A percentile compares a stretch with the other conserved stretches of the same genome.
phyloP scores from a whole-genome alignment of 2,888 invertebrate species.

The Camptogramma bilineatum region DNA sequence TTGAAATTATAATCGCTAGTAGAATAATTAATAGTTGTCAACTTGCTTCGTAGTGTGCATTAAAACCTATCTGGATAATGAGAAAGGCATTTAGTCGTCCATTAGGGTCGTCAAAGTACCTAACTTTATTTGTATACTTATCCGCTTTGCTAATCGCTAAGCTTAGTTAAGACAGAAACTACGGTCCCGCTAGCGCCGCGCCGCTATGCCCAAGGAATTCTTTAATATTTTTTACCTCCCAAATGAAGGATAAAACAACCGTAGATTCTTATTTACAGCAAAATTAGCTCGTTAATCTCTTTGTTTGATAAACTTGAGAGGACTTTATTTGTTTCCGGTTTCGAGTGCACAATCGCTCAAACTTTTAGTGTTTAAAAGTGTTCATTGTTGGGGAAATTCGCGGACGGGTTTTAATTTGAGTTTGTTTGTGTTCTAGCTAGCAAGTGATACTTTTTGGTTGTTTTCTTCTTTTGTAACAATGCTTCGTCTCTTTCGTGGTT shows the following conservation, averaged over 20 bases:
- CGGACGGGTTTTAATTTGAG: conserved; percentile 2
- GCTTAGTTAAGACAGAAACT: neutral
- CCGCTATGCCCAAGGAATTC: conserved; percentile 50
- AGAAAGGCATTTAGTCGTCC: too few relatives aligned
- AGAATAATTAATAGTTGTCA: too few relatives aligned
- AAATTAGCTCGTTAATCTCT: conserved; percentile 45
- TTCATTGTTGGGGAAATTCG: conserved; percentile 13
- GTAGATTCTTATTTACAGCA: conserved; percentile 41
- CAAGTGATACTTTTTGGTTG: neutral
- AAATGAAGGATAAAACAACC: conserved; percentile 38
- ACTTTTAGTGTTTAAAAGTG: conserved; percentile 23
- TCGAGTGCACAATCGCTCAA: conserved; percentile 32
- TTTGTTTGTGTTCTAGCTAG: conserved; percentile 8
- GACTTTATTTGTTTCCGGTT: conserved; percentile 44
- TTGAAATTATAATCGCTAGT: too few relatives aligned
- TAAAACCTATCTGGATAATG: too few relatives aligned
- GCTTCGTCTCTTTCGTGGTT: too few relatives aligned
- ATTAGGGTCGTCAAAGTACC: too few relatives aligned
- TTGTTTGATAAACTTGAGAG: conserved; percentile 44
- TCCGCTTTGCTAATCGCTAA: conserved; percentile 19
- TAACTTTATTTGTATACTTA: conserved; percentile 6
- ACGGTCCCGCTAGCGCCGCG: conserved; percentile 31
- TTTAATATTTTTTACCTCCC: conserved; percentile 47
- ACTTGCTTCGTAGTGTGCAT: too few relatives aligned
- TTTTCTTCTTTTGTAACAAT: neutral